These are phyloP conservation scores for Molothrus ater DNA, from an alignment of 2,797 vertebrate genomes.

Conservation along the genomic window DNA sequence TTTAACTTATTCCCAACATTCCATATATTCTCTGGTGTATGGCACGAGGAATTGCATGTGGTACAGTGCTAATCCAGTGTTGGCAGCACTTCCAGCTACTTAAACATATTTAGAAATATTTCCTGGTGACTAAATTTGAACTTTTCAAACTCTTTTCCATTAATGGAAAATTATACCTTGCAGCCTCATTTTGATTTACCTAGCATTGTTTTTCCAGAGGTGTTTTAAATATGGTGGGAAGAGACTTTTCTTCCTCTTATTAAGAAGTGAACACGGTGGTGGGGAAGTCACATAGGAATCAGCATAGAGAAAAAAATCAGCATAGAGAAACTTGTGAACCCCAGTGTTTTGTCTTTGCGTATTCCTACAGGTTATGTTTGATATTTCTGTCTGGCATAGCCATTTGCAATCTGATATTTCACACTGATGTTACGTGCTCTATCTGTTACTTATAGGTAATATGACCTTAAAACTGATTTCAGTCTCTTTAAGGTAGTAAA, in stretches of 20 bases:
- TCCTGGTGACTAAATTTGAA: neutral
- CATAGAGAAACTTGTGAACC: neutral
- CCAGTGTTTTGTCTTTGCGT: neutral
- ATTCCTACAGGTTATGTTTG: neutral
- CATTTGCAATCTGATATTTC: neutral
- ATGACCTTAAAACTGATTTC: neutral
- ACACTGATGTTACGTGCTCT: neutral
- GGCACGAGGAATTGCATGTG: neutral
- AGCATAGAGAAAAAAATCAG: neutral
- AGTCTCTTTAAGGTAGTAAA: neutral
- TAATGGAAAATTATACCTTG: neutral
- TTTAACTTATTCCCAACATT: conserved; percentile 10
- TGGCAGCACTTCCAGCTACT: neutral
- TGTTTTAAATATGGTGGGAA: neutral
- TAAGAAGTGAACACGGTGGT: neutral
- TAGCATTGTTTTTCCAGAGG: neutral
- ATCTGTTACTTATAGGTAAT: neutral
- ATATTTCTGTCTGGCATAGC: neutral
- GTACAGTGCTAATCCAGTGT: neutral
- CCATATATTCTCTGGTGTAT: neutral
- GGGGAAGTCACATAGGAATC: neutral
- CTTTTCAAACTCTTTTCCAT: neutral
- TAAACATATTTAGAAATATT: neutral
- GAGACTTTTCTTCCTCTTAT: neutral
- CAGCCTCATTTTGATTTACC: neutral